These are phyloP conservation scores for Camarhynchus parvulus DNA, from an alignment of 2,113 vertebrate species.

Conservation along the genomic window DNA sequence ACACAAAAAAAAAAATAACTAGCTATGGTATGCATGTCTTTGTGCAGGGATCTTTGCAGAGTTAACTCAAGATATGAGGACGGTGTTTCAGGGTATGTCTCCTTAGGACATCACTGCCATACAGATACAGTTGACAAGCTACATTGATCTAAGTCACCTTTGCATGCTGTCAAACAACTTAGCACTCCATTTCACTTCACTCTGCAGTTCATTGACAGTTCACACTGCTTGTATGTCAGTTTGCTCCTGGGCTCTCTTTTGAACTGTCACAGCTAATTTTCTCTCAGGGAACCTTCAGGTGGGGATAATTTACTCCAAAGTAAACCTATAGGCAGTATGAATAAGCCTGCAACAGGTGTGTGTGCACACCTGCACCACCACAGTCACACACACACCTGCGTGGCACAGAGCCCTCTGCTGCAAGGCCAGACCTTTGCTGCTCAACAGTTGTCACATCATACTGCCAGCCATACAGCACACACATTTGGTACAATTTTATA, in stretches of 20 bases:
- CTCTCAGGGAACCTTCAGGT: neutral
- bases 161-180: constrained; percentile 20
- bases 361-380: neutral
- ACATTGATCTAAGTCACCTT: neutral
- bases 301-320: neutral
- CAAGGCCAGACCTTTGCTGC: neutral
- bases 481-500: neutral
- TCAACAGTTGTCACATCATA: neutral
- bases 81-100: neutral
- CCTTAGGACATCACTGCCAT: neutral
- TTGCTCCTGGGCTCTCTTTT: constrained; percentile 27
- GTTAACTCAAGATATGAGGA: neutral
- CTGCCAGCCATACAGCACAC: neutral
- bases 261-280: constrained; percentile 2
- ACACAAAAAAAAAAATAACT: neutral
- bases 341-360: neutral
- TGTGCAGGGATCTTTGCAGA: neutral
- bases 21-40: neutral
- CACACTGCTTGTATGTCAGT: neutral
- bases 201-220: neutral
- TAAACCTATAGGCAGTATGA: neutral
- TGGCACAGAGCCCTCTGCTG: neutral
- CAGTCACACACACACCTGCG: neutral
- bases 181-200: neutral
- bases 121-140: neutral